Evolutionary conservation across 2,797 vertebrate species (phyloP).

Genomic region (Onychomys leucogaster): DNA sequence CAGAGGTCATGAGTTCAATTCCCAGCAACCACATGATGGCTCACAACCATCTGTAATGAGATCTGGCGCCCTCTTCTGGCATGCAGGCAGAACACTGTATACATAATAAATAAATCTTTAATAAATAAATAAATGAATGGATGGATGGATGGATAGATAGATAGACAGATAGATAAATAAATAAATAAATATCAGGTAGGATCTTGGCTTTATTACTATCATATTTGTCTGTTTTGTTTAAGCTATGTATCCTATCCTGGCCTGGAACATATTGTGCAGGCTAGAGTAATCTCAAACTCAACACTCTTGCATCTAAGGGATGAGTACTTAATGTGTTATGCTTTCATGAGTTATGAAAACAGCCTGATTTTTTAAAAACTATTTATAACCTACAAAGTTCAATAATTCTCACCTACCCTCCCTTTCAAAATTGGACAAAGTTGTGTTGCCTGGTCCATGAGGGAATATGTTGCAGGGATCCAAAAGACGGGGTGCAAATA

Average conservation of each 20-base stretch:
- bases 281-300: background rate
- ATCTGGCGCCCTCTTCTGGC: too few relatives aligned
- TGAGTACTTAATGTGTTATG: background rate
- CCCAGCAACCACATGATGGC: too few relatives aligned
- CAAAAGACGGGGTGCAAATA: background rate
- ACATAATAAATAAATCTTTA: too few relatives aligned
- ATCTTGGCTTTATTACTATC: background rate
- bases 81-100: too few relatives aligned
- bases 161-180: too few relatives aligned
- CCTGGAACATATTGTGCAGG: background rate
- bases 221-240: background rate
- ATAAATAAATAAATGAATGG: too few relatives aligned
- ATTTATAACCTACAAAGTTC: conserved; percentile 24
- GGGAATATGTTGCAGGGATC: conserved; percentile 8
- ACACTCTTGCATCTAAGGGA: too few relatives aligned
- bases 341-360: conserved; percentile 32
- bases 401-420: background rate
- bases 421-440: background rate
- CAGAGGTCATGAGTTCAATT: too few relatives aligned
- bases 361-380: conserved; percentile 14
- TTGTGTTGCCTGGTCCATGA: background rate
- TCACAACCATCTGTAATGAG: too few relatives aligned
- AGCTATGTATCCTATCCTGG: background rate
- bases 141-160: too few relatives aligned
- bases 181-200: background rate